Base-by-base conservation (phyloP, 2,888 invertebrate species). In the Hypercompe scribonia region DNA sequence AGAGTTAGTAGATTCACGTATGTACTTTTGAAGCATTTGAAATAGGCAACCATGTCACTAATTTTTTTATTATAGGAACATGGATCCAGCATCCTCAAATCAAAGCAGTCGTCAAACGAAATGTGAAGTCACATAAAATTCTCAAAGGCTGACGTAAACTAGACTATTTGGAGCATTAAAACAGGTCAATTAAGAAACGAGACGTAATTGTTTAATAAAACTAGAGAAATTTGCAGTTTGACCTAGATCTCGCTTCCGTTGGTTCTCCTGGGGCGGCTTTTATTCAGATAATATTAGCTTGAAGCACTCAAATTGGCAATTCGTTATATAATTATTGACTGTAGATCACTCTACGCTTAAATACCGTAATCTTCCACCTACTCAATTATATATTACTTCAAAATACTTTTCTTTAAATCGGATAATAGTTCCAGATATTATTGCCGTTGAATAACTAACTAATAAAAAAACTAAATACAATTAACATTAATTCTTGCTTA, bases 51-150 rank as follows among this genome's bases (percentile, higher is more conserved):
- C 18, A 2, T 61, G 61, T 61, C 61, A 61, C 8, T 3, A 18
- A 54, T 2, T 15, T 7, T 61, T 31, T 18, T 31, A 28, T 61
- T 61, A 31, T 31, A 61, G 61, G 15, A 18, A 61, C 15, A 61
- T 15, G 31, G 31, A 18, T 31, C 18, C 15, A 61, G 61, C 8
- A 15, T 31, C 61, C 61, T 31, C 7, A 61, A 61, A 31, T 8
- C 3, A 61, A 31, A 31, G 31, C 61, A 68, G 46, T 66, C 71
- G n/a, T 64, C 42, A 73, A 74, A 24, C 54, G 15, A 75, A 80
- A 77, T 72, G 77, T 84, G 80, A 78, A 73, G 8, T 65, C 65
- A 31, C 66, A 50, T 68, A 68, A 68, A 67, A 71, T 58, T 24
- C 63, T 73, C 31, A 54, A 68, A 67, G 46, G 15, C 39, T 42